Evolutionary conservation across 92 coral and sea anemone genomes (phyloP).

Genomic region (Montipora capitata): DNA sequence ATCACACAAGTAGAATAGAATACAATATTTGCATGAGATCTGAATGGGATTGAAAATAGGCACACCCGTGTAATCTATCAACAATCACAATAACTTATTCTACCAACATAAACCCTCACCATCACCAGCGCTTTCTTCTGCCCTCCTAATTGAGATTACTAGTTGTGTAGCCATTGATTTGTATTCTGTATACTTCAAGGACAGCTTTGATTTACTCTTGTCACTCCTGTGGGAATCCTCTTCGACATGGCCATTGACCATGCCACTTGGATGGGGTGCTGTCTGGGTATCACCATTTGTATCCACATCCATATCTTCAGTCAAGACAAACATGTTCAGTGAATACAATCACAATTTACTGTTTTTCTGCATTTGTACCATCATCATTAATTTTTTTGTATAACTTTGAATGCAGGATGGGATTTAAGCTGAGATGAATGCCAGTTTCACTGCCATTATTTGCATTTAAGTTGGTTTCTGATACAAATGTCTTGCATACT

Average conservation of each 20-base stretch:
- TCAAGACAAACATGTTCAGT: neutral
- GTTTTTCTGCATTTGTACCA: neutral
- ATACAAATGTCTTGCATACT: too few species aligned
- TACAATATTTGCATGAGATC: too few species aligned
- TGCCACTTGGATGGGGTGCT: constrained; percentile 64
- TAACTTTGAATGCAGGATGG: too few species aligned
- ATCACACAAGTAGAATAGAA: too few species aligned
- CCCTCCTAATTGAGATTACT: constrained; percentile 69
- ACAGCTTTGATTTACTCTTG: constrained; percentile 73
- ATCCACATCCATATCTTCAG: constrained; percentile 87
- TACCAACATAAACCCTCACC: constrained; percentile 53
- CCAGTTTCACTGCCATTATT: too few species aligned
- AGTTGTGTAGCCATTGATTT: constrained; percentile 83
- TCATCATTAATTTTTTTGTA: too few species aligned
- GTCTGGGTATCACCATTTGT: constrained; percentile 74
- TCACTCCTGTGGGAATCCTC: constrained; percentile 36
- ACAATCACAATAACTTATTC: too few species aligned
- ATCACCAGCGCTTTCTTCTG: constrained; percentile 83
- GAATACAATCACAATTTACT: too few species aligned
- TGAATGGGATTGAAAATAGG: too few species aligned
- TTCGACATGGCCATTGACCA: constrained; percentile 69
- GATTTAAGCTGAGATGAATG: too few species aligned
- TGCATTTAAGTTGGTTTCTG: too few species aligned
- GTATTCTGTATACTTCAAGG: constrained; percentile 84
- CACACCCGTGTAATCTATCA: too few species aligned